These are phyloP conservation scores for Lophius americanus DNA, from an alignment of 2,797 vertebrate species.

Conservation along the genomic window DNA sequence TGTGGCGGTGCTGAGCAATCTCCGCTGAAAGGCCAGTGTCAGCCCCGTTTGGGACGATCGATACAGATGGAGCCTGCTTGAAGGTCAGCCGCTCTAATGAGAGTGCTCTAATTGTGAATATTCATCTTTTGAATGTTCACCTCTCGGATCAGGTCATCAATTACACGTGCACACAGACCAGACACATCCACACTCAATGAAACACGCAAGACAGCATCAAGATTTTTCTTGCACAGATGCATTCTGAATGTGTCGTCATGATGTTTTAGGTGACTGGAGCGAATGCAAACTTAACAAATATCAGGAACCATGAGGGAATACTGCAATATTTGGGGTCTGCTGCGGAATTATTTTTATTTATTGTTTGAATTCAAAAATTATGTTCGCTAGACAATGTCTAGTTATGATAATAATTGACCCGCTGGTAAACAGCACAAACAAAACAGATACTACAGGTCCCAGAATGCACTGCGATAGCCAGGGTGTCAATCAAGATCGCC, in stretches of 20 bases:
- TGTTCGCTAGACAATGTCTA: too few relatives aligned
- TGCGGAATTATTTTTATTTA: neutral
- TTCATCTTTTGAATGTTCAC: constrained; percentile 79
- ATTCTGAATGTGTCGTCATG: constrained; percentile 5
- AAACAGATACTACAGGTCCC: too few relatives aligned
- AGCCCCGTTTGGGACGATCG: constrained; percentile 61
- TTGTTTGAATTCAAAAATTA: neutral
- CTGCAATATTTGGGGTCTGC: neutral
- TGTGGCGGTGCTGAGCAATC: constrained; percentile 44
- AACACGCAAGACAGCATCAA: constrained; percentile 15
- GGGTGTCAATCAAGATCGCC: too few relatives aligned
- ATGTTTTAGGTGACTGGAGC: neutral
- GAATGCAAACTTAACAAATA: neutral
- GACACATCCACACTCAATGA: neutral
- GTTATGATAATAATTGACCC: too few relatives aligned
- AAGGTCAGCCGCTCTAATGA: constrained; percentile 83
- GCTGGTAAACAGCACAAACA: too few relatives aligned
- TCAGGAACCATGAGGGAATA: neutral
- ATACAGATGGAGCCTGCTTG: constrained; percentile 68
- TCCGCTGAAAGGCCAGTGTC: constrained; percentile 71
- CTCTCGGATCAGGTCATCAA: constrained; percentile 70
- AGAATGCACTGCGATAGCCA: too few relatives aligned
- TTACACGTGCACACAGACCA: constrained; percentile 45
- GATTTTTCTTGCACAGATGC: constrained; percentile 3
- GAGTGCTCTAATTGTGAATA: constrained; percentile 78